A percentile compares a stretch with the other conserved stretches of the same genome.
Conservation (phyloP, 2,888 invertebrate species). For the Oasisia sp. region DNA sequence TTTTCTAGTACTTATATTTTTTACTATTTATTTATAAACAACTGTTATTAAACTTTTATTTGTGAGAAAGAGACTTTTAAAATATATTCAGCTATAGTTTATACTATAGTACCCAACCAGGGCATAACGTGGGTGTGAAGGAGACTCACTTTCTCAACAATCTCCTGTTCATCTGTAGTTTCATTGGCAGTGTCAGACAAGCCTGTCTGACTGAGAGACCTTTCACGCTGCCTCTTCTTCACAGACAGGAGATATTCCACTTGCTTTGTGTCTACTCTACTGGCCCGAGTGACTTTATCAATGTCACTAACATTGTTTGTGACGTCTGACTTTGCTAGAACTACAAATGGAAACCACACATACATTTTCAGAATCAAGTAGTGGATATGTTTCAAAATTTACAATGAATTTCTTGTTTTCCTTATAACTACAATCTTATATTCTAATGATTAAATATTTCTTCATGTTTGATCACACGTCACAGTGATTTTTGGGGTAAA, state of each 20-base stretch:
- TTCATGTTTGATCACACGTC: no score
- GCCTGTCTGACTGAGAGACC: background rate
- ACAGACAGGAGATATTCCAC: conserved; percentile 12
- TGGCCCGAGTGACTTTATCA: background rate
- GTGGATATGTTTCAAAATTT: no score
- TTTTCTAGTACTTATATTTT: no score
- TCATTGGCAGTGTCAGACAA: background rate
- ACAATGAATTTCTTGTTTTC: no score
- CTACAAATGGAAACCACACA: background rate
- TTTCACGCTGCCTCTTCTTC: background rate
- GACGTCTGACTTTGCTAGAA: background rate
- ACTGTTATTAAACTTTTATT: no score
- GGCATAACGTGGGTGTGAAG: background rate
- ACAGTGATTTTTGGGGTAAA: no score
- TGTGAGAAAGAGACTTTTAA: background rate
- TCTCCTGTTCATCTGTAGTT: background rate
- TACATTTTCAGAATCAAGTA: background rate
- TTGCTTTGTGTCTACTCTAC: background rate
- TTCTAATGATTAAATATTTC: no score
- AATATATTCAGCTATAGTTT: background rate
- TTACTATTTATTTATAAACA: no score
- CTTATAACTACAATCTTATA: no score
- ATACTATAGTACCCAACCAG: no score
- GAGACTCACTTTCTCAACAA: background rate
- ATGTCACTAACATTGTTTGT: background rate